These are phyloP conservation scores for Chiloscyllium punctatum DNA, from an alignment of 2,797 vertebrate species.

Conservation along the genomic window DNA sequence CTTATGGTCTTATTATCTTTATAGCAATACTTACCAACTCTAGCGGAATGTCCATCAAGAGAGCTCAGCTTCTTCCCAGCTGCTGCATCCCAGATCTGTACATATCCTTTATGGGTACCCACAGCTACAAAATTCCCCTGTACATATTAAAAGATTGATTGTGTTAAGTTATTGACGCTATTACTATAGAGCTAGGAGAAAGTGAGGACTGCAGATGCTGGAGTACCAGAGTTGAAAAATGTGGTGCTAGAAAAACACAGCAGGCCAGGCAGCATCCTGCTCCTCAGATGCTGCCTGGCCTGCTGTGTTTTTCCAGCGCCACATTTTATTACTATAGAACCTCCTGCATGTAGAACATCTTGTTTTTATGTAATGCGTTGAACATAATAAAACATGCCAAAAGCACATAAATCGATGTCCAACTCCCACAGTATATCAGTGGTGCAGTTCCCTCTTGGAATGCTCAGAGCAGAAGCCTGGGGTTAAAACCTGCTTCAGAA, in stretches of 20 bases:
- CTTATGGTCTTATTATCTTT: no score
- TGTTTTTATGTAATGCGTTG: neutral
- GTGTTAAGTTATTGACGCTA: neutral
- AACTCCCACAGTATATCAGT: neutral
- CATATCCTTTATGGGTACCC: constrained; percentile 72
- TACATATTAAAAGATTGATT: no score
- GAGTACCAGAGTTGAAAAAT: no score
- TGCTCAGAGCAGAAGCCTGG: neutral
- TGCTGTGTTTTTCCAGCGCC: no score
- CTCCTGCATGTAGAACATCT: neutral
- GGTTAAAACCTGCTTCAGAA: neutral
- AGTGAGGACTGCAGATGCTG: no score
- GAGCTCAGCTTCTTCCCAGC: constrained; percentile 70
- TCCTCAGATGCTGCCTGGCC: no score
- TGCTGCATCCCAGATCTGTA: constrained; percentile 74
- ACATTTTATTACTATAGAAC: neutral
- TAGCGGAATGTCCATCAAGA: constrained; percentile 70
- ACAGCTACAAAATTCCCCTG: constrained; percentile 71
- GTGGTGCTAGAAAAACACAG: no score
- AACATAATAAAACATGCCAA: neutral
- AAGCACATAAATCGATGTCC: neutral
- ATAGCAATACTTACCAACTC: constrained; percentile 62
- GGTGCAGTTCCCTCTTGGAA: neutral
- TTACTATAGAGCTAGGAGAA: neutral
- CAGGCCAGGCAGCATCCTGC: no score